Evolutionary conservation across 2,797 vertebrate species (phyloP), one percentile per base, ranked within the genome.

Genomic region (Poeciliopsis infans): DNA sequence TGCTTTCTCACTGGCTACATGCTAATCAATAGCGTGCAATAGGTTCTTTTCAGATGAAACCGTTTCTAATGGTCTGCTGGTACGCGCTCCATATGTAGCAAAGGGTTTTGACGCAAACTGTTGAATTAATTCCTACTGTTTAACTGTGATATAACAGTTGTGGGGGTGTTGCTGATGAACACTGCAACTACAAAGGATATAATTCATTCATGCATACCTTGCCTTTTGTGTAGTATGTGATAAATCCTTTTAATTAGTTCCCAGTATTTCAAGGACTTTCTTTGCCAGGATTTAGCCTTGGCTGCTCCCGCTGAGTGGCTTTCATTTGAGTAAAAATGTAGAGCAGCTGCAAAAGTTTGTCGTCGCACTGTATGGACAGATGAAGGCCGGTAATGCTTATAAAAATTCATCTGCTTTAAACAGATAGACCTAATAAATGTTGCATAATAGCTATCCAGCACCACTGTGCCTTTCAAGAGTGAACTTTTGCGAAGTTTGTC

Each of bases 21-120:
- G 46, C 57, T n/a, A 78, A 85, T 84, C 55, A 78, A 80, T 72
- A 71, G 13, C 31, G 57, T 57, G 10, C 72, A 81, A 79, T 76
- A 16, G 79, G 74, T 85, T 28, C 66, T 83, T 80, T 80, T 3
- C 0, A n/a, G 59, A 82, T 31, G 10, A 80, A 80, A 80, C 71
- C 47, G 4, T 72, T 59, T 41, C 45, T 61, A 20, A 7, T 39
- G 12, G 39, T 81, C 46, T 74, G 20, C 23, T 16, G 68, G 80
- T 15, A 49, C 12, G 20, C 41, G 33, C 68, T 23, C n/a, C 70
- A 20, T 72, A 28, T 57, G 45, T 39, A 46, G n/a, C 73, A 41
- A 87, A 73, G 72, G 28, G 28, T 68, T 78, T 53, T 61, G 49
- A 33, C 76, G 81, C 80, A 74, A 57, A 36, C 10, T 7, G 39